Conservation (phyloP, 2,888 invertebrate genomes). For the Odontocolon sp. region DNA sequence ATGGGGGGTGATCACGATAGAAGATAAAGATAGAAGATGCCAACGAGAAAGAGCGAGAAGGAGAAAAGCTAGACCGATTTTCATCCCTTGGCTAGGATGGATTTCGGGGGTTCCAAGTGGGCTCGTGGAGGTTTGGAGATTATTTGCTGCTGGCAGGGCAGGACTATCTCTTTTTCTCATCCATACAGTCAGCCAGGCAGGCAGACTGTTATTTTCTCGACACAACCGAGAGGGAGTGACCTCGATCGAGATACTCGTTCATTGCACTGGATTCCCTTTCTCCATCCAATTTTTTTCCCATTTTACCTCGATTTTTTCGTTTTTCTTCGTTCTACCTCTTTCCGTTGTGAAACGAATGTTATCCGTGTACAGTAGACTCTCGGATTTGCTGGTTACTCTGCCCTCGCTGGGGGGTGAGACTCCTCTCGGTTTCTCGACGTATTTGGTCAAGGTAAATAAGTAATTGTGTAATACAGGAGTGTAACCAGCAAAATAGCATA, state of each 20-base stretch:
- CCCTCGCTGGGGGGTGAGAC: background rate
- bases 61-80: conserved; percentile 31
- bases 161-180: conserved; percentile 50
- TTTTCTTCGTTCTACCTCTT: conserved; percentile 35
- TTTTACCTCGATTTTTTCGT: conserved; percentile 24
- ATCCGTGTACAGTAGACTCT: conserved; percentile 20
- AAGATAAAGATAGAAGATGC: background rate
- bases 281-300: conserved; percentile 40
- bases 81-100: conserved; percentile 31
- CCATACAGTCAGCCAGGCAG: conserved; percentile 14
- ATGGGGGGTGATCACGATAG: conserved; percentile 34
- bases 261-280: conserved; percentile 46
- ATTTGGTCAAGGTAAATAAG: conserved; percentile 37
- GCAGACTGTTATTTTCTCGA: conserved; percentile 51
- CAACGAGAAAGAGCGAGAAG: background rate
- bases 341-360: conserved; percentile 47
- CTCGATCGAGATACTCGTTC: conserved; percentile 39
- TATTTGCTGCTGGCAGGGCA: conserved; percentile 57
- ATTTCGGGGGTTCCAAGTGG: conserved; percentile 38
- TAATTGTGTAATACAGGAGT: conserved; percentile 8
- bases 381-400: conserved; percentile 17
- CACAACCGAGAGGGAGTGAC: conserved; percentile 25
- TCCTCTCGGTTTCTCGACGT: background rate
- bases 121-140: conserved; percentile 50
- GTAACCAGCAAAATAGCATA: conserved; percentile 3